Percentiles rank a stretch among this genome's conserved stretches.
Evolutionary conservation across 1,140 invertebrate species (phyloP).

Genomic region (Bacillus rossius): DNA sequence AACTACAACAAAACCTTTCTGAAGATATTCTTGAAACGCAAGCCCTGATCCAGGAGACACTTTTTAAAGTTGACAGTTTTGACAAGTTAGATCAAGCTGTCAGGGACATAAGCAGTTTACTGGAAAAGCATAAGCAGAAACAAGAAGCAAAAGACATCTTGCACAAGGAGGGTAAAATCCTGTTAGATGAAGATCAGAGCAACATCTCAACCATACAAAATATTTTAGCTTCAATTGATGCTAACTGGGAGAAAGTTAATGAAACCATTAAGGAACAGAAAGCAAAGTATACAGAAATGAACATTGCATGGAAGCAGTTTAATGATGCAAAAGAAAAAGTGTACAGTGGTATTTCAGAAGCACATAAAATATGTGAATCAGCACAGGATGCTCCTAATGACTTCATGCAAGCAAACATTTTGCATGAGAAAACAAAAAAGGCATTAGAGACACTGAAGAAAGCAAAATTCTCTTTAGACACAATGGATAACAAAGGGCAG

Average conservation of each 20-base stretch:
- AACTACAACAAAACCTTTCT: conserved; percentile 29
- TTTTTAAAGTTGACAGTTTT: conserved; percentile 30
- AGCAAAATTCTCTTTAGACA: conserved; percentile 65
- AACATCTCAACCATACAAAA: conserved; percentile 74
- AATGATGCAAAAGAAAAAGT: conserved; percentile 63
- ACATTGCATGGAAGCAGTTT: conserved; percentile 68
- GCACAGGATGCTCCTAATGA: conserved; percentile 58
- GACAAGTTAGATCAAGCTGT: conserved; percentile 54
- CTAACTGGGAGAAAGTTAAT: conserved; percentile 71
- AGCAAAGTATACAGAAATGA: conserved; percentile 56
- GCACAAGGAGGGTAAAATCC: conserved; percentile 61
- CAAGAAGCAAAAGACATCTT: conserved; percentile 51
- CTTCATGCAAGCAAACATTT: conserved; percentile 52
- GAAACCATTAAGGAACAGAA: conserved; percentile 66
- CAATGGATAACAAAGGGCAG: conserved; percentile 65
- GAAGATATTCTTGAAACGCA: conserved; percentile 23
- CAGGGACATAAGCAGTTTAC: conserved; percentile 46
- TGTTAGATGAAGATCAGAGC: conserved; percentile 75
- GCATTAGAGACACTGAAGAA: conserved; percentile 66
- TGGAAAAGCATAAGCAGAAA: conserved; percentile 46
- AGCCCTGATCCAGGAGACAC: conserved; percentile 25
- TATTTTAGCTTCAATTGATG: conserved; percentile 64
- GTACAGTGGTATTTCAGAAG: conserved; percentile 59
- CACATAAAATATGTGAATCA: conserved; percentile 51
- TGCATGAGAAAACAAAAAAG: conserved; percentile 68